Evolutionary conservation across 92 coral and sea anemone genomes (phyloP), one percentile per base, ranked within the genome.

Genomic region (Anthopleura xanthogrammica): DNA sequence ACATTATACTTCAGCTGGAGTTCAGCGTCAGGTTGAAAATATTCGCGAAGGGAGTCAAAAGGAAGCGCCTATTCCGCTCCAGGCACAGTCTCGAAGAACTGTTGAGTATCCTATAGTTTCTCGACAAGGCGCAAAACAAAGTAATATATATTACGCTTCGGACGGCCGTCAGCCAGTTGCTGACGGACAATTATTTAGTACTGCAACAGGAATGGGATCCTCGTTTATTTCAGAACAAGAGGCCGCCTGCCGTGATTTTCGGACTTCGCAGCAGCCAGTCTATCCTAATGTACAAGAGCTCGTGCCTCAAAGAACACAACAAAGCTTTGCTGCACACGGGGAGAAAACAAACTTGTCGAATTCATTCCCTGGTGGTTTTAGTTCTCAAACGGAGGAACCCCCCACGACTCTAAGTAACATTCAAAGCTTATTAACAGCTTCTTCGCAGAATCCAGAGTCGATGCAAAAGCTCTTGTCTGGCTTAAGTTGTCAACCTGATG

Each of bases 391-490:
- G 8, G 16, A 12, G 16, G 74, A 68, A 36, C 74, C 74, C 36
- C 78, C 78, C 13, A 41, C 68, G 22, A 83, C 86, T 11, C 81
- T 83, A 10, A 75, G 62, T 41, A 83, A 83, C 42, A 83, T 83
- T 40, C 86, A 83, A 83, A 76, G 77, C 54, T 62, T 90, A 41
- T 57, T 90, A 16, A 84, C 89, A 6, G 83, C 79, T 71, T 87
- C 93, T 20, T 80, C 88, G 11, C 93, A 90, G 62, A 90, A 90
- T 78, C 93, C 89, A 58, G 83, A 90, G 60, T 74, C 89, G 58
- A 81, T 90, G 89, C 91, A 87, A 39, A 86, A 88, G 12, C 87
- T 90, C 4, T 82, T 90, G 50, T 77, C 93, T 0, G 91, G 88
- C 11, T 78, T 90, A 24, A 87, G 89, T 65, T 80, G 78, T 72